Evolutionary conservation across 1,140 invertebrate species (phyloP).

Genomic region (Leptinotarsa undecemlineata): DNA sequence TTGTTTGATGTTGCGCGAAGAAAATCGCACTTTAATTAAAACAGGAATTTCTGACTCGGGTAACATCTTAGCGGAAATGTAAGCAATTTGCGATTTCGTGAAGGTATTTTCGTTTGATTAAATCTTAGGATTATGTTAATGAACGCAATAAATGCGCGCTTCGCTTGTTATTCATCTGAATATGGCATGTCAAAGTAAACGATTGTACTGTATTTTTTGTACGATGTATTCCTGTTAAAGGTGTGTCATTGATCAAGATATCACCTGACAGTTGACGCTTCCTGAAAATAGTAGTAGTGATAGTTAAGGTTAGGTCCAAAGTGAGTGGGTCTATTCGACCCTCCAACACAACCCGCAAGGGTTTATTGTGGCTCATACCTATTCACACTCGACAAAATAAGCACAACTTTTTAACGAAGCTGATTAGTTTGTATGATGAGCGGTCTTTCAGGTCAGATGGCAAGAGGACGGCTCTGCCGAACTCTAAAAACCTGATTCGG

Average conservation of each 20-base stretch:
- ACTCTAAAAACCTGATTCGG: no score
- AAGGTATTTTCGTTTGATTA: neutral
- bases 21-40: neutral
- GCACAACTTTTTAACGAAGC: no score
- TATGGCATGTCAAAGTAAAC: neutral
- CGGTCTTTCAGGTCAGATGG: no score
- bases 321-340: no score
- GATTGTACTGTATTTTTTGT: no score
- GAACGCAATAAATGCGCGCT: neutral
- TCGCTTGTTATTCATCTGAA: neutral
- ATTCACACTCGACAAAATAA: no score
- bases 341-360: no score
- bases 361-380: no score
- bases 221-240: neutral
- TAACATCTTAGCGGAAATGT: neutral
- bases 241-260: neutral
- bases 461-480: no score
- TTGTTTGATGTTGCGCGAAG: neutral
- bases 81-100: neutral
- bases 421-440: no score
- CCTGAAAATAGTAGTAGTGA: neutral
- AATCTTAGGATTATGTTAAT: neutral
- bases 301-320: no score
- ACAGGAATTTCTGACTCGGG: neutral
- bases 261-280: neutral